These are phyloP conservation scores for Agelas oroides DNA, from an alignment of 37 sponge, comb jelly and placozoan genomes.

Conservation along the genomic window DNA sequence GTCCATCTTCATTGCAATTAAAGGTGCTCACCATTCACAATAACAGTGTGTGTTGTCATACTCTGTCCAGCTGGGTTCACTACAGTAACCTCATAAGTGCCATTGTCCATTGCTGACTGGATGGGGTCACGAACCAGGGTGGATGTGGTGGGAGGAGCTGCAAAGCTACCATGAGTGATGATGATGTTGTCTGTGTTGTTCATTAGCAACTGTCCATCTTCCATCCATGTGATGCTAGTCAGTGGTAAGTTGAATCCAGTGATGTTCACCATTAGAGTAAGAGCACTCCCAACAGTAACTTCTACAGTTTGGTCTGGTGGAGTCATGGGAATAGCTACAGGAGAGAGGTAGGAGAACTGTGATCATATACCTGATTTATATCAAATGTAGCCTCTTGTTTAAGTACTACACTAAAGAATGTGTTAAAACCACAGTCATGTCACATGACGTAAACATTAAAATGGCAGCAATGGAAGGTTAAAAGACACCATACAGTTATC, in stretches of 20 bases:
- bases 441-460: too few species aligned
- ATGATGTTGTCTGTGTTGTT: not conserved
- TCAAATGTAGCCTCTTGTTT: constrained; percentile 18
- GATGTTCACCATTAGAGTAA: constrained; percentile 9
- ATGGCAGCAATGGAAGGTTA: too few species aligned
- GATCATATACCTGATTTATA: too few species aligned
- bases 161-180: not conserved
- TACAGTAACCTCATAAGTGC: constrained; percentile 27
- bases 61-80: constrained; percentile 24
- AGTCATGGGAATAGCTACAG: too few species aligned
- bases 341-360: too few species aligned
- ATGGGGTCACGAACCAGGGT: constrained; percentile 4
- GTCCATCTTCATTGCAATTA: too few species aligned
- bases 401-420: not conserved
- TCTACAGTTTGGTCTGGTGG: not conserved
- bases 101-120: constrained; percentile 3
- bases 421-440: not conserved
- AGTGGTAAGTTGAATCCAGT: constrained; percentile 42
- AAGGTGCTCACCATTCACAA: constrained; percentile 15
- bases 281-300: constrained; percentile 5
- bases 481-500: too few species aligned
- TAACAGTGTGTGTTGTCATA: constrained; percentile 21
- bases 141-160: not conserved
- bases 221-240: constrained; percentile 12
- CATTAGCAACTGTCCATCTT: not conserved